Base-by-base conservation (phyloP, 2,113 vertebrate species). In the Seriola rivoliana region DNA sequence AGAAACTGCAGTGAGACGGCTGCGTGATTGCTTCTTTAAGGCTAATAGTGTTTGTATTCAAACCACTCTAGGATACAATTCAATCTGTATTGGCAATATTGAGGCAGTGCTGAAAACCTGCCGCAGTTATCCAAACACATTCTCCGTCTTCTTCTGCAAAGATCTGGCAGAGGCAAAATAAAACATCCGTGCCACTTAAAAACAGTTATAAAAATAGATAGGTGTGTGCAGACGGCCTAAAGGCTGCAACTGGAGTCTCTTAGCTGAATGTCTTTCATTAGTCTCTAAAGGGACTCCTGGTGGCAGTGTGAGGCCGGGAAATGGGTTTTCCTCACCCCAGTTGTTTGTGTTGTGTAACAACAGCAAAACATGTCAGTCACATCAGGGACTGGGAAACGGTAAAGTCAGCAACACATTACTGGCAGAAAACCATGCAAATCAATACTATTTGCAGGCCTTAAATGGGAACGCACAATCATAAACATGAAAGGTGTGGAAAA, bases 371-470 rank as follows among this genome's bases (percentile, higher is more conserved):
- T 23, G 23, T 50, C 29, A 76, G 71, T 89, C 54, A 60, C 54
- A 70, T 78, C 68, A 70, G 58, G 75, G 67, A 70, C 74, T 66
- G 29, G 69, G 67, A 71, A 73, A 46, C 34, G 55, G 48, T 80
- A 46, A 36, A 52, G 48, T 88, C 87, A 85, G 88, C 80, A 3
- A 42, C 8, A 62, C 65, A 65, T 69, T 86, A 80, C 68, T 63
- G 66, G 55, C 21, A 50, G 36, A 82, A 85, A 82, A 71, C 46
- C 58, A 62, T 32, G 58, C n/a, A 74, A 85, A 85, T 90, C 78
- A 83, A 85, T 81, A 81, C 52, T 54, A 75, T 84, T 52, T 25
- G 32, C 21, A 46, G 54, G 40, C 36, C 55, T 58, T 71, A 78
- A 79, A 55, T 54, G 72, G 87, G 64, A 81, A n/a, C 1, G 78